phyloP scores from a whole-genome alignment of 2,797 vertebrate species.

The Peromyscus aztecus region DNA sequence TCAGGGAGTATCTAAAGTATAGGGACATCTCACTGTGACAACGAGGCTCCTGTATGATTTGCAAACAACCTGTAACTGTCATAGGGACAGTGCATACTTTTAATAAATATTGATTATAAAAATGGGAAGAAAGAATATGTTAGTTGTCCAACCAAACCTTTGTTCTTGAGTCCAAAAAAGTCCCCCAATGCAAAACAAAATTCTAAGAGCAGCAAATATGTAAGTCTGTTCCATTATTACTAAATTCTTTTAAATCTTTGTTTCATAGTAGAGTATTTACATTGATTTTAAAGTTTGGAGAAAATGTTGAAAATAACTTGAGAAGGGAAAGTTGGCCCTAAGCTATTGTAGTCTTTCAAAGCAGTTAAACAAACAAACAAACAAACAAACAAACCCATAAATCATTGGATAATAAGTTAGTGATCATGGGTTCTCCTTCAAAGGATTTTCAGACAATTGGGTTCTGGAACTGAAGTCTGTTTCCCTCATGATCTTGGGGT shows the following conservation, averaged over 20 bases:
- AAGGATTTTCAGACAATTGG: constrained; percentile 9
- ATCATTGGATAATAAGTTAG: constrained; percentile 24
- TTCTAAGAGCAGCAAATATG: not conserved
- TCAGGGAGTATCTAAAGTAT: not conserved
- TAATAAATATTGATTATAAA: constrained; percentile 14
- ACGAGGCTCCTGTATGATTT: not conserved
- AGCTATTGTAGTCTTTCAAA: not conserved
- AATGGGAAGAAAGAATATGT: not conserved
- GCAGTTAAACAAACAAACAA: not conserved
- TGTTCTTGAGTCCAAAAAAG: not conserved
- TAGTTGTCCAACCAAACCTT: constrained; percentile 30
- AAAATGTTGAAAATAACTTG: constrained; percentile 46
- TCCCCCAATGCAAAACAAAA: not conserved
- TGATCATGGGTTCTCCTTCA: not conserved
- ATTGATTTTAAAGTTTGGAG: constrained; percentile 50
- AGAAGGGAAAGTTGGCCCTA: constrained; percentile 25
- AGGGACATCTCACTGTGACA: not conserved
- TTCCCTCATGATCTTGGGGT: not conserved
- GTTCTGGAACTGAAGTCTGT: not conserved
- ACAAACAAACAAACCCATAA: not conserved
- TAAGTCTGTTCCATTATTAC: constrained; percentile 14
- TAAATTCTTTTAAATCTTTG: constrained; percentile 41
- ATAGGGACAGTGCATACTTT: not conserved
- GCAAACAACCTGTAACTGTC: not conserved
- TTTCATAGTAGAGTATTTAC: constrained; percentile 52